phyloP scores from a whole-genome alignment of 2,113 vertebrate genomes.

The Hemiprocne comata region DNA sequence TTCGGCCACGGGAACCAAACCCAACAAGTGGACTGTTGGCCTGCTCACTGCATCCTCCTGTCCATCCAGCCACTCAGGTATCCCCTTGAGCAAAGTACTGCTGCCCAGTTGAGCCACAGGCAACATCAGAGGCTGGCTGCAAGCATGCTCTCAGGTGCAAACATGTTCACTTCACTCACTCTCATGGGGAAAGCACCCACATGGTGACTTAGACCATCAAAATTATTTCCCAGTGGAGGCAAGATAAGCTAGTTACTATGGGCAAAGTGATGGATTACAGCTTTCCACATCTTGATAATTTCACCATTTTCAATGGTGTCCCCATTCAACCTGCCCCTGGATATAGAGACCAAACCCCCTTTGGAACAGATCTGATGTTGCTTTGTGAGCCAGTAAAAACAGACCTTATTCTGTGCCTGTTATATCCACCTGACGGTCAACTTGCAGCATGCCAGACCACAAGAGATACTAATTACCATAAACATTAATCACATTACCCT shows the following conservation, averaged over 20 bases:
- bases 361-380: not conserved
- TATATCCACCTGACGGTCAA: not conserved
- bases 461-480: not conserved
- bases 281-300: not conserved
- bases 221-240: not conserved
- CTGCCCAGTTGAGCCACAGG: not conserved
- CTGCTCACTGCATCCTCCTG: not conserved
- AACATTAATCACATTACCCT: not conserved
- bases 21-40: not conserved
- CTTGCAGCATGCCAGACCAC: not conserved
- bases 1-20: not conserved
- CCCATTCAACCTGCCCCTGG: not conserved
- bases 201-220: not conserved
- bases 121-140: not conserved
- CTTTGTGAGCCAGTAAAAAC: not conserved
- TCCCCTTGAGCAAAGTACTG: not conserved
- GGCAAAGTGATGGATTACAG: not conserved
- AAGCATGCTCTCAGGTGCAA: not conserved
- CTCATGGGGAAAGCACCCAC: not conserved
- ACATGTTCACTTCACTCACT: not conserved
- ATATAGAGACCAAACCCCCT: not conserved
- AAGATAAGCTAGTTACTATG: not conserved
- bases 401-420: not conserved
- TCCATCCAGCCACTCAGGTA: not conserved
- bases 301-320: not conserved